These are phyloP conservation scores for Elachura formosa DNA, from an alignment of 2,113 vertebrate species.

Conservation along the genomic window DNA sequence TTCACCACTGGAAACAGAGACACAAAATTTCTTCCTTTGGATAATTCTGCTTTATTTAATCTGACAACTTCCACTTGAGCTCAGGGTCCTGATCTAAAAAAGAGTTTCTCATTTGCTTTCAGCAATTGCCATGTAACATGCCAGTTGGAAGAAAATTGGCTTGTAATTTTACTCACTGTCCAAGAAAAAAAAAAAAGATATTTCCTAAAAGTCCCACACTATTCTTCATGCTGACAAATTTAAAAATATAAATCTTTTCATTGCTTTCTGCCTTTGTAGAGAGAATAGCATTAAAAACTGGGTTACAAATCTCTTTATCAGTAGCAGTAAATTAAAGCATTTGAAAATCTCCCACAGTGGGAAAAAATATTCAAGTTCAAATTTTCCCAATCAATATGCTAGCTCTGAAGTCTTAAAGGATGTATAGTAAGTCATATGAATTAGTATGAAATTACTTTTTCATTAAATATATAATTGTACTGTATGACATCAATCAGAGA, in stretches of 20 bases:
- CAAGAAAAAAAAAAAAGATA: background rate
- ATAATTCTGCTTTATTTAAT: conserved; percentile 58
- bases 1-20: conserved; percentile 62
- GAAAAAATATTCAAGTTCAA: background rate
- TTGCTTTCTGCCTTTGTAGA: background rate
- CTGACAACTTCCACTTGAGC: conserved; percentile 56
- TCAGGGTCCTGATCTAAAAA: conserved; percentile 32
- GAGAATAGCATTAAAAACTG: background rate
- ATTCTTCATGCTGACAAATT: background rate
- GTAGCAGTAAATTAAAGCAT: background rate
- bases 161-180: conserved; percentile 28
- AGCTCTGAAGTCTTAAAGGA: background rate
- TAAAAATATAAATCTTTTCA: background rate
- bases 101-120: conserved; percentile 44
- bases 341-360: background rate
- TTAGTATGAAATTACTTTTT: background rate
- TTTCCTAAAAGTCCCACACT: background rate
- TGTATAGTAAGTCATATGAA: background rate
- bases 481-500: background rate
- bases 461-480: conserved; percentile 9
- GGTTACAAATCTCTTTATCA: background rate
- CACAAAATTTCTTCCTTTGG: conserved; percentile 44
- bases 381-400: background rate
- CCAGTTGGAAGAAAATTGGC: conserved; percentile 19
- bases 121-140: background rate